Base-by-base conservation (phyloP, 2,113 vertebrate species). In the Talpa occidentalis region DNA sequence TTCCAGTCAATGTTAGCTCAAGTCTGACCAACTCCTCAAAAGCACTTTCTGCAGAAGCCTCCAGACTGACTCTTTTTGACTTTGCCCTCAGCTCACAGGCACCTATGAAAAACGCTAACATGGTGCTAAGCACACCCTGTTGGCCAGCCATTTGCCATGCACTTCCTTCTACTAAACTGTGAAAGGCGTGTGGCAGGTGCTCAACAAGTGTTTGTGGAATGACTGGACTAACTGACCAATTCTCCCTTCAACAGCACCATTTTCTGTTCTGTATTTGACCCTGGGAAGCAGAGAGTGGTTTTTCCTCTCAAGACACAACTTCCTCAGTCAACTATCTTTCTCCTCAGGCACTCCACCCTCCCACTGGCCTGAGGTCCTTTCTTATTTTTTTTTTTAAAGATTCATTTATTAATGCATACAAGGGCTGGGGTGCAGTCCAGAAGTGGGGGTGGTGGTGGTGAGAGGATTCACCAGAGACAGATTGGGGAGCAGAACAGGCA, bases 71-170 rank as follows among this genome's bases (percentile, higher is more conserved):
- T 42, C n/a, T 22, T n/a, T n/a, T n/a, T 35, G 11, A 28, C 40
- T 69, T 66, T 22, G n/a, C 16, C 59, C 72, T 88, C 0, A 0
- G 47, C 10, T 7, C 21, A 26, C 52, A 1, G 1, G 22, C 12
- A 30, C 49, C 30, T 0, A 14, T 1, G 22, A 12, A n/a, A 2
- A 11, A 19, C 10, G 0, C 6, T 26, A 11, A 35, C 14, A 0
- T 8, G 24, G 52, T 8, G 66, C 35, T 69, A 28, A 26, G 37
- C 5, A 47, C 5, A 2, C 6, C 16, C 8, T 49, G 40, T 21
- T 11, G 40, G 30, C 52, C 19, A 40, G 10, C 35, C 42, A 5
- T 54, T 40, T 12, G 19, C n/a, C 42, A 1, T 11, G 56, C 0
- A 44, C 60, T 40, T 62, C n/a, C 21, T 22, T 73, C 37, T 32